Percentiles rank a stretch among this genome's conserved stretches.
Conservation (phyloP, 2,113 vertebrate species). For the Manacus vitellinus region DNA sequence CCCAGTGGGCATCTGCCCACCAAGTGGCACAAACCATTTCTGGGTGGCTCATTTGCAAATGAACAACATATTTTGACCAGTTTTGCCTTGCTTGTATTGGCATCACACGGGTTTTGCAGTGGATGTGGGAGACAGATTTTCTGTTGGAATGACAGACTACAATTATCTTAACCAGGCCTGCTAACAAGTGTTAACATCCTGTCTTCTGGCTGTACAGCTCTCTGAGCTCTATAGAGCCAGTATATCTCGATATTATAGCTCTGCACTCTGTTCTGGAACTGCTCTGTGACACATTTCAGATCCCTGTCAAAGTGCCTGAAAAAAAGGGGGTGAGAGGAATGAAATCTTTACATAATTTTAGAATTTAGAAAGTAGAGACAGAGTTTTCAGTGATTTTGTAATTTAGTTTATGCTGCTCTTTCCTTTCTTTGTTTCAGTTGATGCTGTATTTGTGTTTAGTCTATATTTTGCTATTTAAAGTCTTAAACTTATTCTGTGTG, state of each 20-base stretch:
- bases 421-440: not conserved
- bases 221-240: not conserved
- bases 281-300: not conserved
- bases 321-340: not conserved
- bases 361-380: not conserved
- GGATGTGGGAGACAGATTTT: not conserved
- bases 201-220: not conserved
- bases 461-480: not conserved
- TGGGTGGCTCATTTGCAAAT: not conserved
- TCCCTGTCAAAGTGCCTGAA: not conserved
- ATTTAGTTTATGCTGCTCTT: not conserved
- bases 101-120: not conserved
- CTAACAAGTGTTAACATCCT: not conserved
- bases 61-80: rapidly evolving
- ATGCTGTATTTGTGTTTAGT: not conserved
- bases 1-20: not conserved
- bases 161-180: not conserved
- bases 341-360: not conserved
- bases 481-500: not conserved
- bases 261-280: not conserved
- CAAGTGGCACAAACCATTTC: not conserved
- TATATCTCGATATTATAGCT: rapidly evolving
- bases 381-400: not conserved
- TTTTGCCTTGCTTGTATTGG: rapidly evolving
- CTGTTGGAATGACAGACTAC: not conserved